A percentile compares a stretch with the other conserved stretches of the same genome.
Evolutionary conservation across 2,888 invertebrate genomes (phyloP).

Genomic region (Syrista parreyssii): DNA sequence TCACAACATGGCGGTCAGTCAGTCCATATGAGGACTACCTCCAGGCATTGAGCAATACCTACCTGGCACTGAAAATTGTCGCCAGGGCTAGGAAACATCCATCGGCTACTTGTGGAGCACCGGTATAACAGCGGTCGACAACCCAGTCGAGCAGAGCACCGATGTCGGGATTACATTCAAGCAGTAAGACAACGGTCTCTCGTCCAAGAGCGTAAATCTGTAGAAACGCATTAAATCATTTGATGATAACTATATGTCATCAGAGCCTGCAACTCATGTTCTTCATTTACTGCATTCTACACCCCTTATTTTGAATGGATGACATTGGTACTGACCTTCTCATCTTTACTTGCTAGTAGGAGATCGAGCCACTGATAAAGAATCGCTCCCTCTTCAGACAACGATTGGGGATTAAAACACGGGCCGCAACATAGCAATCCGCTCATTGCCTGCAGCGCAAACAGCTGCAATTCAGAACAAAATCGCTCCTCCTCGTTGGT

Average conservation of each 20-base stretch:
- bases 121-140: constrained; percentile 97
- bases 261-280: background rate
- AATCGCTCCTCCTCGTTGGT: constrained; percentile 53
- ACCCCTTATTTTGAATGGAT: background rate
- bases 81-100: constrained; percentile 96
- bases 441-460: constrained; percentile 87
- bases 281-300: background rate
- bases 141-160: constrained; percentile 96
- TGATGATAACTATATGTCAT: background rate
- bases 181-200: constrained; percentile 90
- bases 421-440: constrained; percentile 95
- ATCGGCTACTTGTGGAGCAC: constrained; percentile 89
- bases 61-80: constrained; percentile 96
- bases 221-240: constrained; percentile 22
- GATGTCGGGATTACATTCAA: constrained; percentile 96
- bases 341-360: constrained; percentile 87
- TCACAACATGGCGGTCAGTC: background rate
- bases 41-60: constrained; percentile 42
- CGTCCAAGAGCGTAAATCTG: constrained; percentile 91
- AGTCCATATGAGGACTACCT: too few species aligned
- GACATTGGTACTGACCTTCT: constrained; percentile 72
- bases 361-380: constrained; percentile 94
- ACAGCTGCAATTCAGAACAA: constrained; percentile 67
- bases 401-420: constrained; percentile 86
- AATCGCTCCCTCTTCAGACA: constrained; percentile 91